Conservation (phyloP, 2,113 vertebrate species). For the Esox niger region DNA sequence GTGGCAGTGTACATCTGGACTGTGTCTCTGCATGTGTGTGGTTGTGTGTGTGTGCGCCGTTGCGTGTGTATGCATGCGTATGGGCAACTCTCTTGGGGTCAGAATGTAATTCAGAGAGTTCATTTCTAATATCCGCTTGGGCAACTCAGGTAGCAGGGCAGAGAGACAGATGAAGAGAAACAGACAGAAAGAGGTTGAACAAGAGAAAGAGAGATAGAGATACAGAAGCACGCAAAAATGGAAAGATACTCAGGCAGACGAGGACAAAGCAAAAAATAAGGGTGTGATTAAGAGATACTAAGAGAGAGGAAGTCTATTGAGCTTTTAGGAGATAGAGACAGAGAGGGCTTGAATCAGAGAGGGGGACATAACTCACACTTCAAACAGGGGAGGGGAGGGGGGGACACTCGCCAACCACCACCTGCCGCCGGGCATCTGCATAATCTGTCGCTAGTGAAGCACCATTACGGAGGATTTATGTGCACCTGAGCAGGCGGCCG, state of each 20-base stretch:
- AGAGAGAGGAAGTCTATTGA: not conserved
- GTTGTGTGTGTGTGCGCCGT: not conserved
- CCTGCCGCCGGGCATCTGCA: constrained; percentile 16
- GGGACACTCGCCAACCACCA: constrained; percentile 11
- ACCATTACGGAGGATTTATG: constrained; percentile 42
- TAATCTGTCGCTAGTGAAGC: constrained; percentile 40
- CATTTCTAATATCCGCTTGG: not conserved
- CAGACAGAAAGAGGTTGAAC: not conserved
- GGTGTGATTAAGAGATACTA: not conserved
- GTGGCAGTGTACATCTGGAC: constrained; percentile 32
- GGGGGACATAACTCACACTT: constrained; percentile 7
- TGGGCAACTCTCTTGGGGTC: not conserved
- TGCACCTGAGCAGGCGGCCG: not conserved
- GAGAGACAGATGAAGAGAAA: not conserved
- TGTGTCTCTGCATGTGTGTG: constrained; percentile 6
- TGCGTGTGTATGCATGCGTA: not conserved
- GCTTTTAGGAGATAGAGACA: not conserved
- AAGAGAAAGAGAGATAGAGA: not conserved
- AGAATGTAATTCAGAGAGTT: not conserved
- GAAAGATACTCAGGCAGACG: constrained; percentile 5
- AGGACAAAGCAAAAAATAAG: not conserved
- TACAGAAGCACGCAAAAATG: not conserved
- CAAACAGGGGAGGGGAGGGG: not conserved
- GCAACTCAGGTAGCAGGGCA: not conserved
- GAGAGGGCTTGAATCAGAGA: not conserved